These are phyloP conservation scores for Spea multiplicata DNA, from an alignment of 2,113 vertebrate genomes.

Conservation along the genomic window DNA sequence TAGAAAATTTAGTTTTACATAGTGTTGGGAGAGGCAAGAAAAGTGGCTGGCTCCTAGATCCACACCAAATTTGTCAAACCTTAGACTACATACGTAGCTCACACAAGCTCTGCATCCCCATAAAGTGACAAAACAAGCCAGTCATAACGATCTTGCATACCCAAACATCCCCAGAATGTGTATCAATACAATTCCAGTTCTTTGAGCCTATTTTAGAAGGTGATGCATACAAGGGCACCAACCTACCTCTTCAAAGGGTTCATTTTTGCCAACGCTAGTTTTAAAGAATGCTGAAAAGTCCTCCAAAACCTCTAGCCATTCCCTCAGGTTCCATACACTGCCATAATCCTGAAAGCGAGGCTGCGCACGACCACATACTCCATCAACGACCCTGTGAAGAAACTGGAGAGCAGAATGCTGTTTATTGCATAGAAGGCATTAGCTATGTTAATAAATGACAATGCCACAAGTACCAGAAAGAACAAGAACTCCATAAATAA, in stretches of 20 bases:
- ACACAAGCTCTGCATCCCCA: no score
- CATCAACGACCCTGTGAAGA: slow-evolving; percentile 83
- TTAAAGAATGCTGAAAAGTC: slow-evolving; percentile 66
- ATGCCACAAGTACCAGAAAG: not conserved
- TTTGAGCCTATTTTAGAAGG: not conserved
- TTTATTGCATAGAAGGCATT: no score
- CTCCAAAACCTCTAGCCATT: slow-evolving; percentile 78
- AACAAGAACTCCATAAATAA: not conserved
- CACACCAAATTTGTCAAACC: not conserved
- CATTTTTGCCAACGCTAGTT: slow-evolving; percentile 67
- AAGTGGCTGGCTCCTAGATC: no score
- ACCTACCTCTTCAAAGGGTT: slow-evolving; percentile 78
- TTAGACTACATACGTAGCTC: not conserved
- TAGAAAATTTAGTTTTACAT: no score
- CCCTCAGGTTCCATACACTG: slow-evolving; percentile 70
- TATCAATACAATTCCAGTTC: no score
- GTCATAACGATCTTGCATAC: no score
- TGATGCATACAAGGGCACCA: not conserved
- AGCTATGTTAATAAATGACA: no score
- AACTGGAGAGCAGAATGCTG: slow-evolving; percentile 63
- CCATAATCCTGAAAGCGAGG: slow-evolving; percentile 74
- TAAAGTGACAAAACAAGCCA: no score
- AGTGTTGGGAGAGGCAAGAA: no score
- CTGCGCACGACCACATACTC: slow-evolving; percentile 76
- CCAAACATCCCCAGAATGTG: no score